Conservation (phyloP, 92 coral and sea anemone genomes). For the Phenganax subtilis region DNA sequence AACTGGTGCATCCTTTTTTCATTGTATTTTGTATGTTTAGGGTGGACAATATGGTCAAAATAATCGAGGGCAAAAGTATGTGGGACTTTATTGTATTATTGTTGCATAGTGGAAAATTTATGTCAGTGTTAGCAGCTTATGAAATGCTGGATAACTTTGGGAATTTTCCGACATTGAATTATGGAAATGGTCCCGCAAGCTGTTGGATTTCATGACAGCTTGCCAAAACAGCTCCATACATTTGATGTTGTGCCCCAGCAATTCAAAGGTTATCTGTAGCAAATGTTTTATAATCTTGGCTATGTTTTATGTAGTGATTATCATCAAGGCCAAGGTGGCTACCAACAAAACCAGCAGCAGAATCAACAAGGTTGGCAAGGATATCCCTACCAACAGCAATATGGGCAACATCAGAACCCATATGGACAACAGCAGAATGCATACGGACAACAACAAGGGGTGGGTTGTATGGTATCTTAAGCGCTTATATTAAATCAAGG, state of each 20-base stretch:
- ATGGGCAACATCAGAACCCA: conserved; percentile 64
- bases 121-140: conserved; percentile 23
- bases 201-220: not conserved
- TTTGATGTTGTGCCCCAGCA: not conserved
- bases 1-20: not conserved
- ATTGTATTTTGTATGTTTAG: not conserved
- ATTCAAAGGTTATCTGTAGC: no score
- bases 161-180: conserved; percentile 27
- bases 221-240: conserved; percentile 1
- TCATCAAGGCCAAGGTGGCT: conserved; percentile 55
- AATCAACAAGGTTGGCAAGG: conserved; percentile 46
- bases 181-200: conserved; percentile 25
- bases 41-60: conserved; percentile 29
- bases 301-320: conserved; percentile 17
- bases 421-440: conserved; percentile 60
- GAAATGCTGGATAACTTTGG: conserved; percentile 25
- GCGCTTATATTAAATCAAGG: no score
- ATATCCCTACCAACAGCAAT: conserved; percentile 57
- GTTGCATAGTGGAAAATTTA: conserved; percentile 6
- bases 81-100: not conserved
- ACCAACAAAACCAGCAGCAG: conserved; percentile 61
- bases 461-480: not conserved
- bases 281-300: no score
- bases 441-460: conserved; percentile 46
- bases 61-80: conserved; percentile 29